Evolutionary conservation across 2,888 invertebrate species (phyloP).

Genomic region (Dynastes tityus): DNA sequence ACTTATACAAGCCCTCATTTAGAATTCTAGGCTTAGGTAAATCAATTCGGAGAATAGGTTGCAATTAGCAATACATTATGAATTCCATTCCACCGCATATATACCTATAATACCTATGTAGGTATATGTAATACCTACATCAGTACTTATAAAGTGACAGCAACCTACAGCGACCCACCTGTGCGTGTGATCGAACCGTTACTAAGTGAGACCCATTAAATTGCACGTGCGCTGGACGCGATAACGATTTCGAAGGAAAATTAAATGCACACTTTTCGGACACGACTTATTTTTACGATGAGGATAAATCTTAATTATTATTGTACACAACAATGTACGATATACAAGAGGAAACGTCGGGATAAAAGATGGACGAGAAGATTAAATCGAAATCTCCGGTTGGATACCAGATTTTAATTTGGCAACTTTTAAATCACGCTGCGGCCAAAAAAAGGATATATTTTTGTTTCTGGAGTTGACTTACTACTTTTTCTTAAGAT

Average conservation of each 20-base stretch:
- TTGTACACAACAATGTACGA: conserved; percentile 24
- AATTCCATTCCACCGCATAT: background rate
- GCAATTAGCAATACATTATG: conserved; percentile 28
- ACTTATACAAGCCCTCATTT: background rate
- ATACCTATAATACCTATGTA: conserved; percentile 14
- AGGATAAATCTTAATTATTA: conserved; percentile 49
- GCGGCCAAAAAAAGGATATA: background rate
- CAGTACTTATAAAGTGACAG: conserved; percentile 41
- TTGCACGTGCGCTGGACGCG: conserved; percentile 48
- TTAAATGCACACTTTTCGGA: conserved; percentile 48
- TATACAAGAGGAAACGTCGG: background rate
- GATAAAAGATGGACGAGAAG: conserved; percentile 15
- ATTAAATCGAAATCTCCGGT: conserved; percentile 26
- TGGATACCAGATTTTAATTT: conserved; percentile 34
- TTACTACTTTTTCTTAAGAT: background rate
- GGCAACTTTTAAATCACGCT: conserved; percentile 6
- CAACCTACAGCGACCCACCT: conserved; percentile 41
- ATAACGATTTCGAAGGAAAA: conserved; percentile 50
- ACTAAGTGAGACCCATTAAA: conserved; percentile 46
- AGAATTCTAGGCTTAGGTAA: background rate
- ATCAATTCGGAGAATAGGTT: conserved; percentile 15
- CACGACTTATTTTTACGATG: conserved; percentile 49
- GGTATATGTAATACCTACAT: conserved; percentile 2
- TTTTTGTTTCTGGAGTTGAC: background rate
- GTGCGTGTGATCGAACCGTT: conserved; percentile 50